Percentiles rank a stretch among this genome's conserved stretches.
These are phyloP conservation scores for Chroicocephalus ridibundus DNA, from an alignment of 2,113 vertebrate species.

Conservation along the genomic window DNA sequence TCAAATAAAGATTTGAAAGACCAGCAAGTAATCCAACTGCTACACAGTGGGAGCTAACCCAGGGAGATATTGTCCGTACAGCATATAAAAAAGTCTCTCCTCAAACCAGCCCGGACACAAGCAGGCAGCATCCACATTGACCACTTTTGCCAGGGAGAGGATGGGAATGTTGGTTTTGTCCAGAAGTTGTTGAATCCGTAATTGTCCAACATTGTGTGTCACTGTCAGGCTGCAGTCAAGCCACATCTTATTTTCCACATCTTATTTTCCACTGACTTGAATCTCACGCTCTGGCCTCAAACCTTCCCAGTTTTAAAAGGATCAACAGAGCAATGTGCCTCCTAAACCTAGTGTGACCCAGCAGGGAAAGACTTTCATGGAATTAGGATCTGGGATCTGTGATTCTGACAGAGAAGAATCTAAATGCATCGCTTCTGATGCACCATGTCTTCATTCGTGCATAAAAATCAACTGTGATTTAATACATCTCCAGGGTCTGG, in stretches of 20 bases:
- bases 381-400: background rate
- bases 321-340: background rate
- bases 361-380: background rate
- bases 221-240: background rate
- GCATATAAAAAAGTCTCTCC: background rate
- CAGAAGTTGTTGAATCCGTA: background rate
- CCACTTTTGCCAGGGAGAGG: background rate
- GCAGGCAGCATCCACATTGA: background rate
- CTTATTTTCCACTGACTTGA: background rate
- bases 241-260: background rate
- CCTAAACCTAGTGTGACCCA: background rate
- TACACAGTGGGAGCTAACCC: background rate
- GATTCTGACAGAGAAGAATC: background rate
- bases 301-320: background rate
- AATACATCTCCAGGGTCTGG: background rate
- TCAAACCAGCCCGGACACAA: background rate
- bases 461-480: background rate
- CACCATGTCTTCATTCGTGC: background rate
- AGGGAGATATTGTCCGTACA: background rate
- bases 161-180: background rate
- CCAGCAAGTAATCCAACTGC: background rate
- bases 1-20: background rate
- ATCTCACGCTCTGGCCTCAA: background rate
- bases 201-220: background rate
- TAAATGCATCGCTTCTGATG: background rate